A percentile compares a stretch with the other conserved stretches of the same genome.
phyloP scores from a whole-genome alignment of 1,140 invertebrate genomes.

The Propsilocerus akamusi region DNA sequence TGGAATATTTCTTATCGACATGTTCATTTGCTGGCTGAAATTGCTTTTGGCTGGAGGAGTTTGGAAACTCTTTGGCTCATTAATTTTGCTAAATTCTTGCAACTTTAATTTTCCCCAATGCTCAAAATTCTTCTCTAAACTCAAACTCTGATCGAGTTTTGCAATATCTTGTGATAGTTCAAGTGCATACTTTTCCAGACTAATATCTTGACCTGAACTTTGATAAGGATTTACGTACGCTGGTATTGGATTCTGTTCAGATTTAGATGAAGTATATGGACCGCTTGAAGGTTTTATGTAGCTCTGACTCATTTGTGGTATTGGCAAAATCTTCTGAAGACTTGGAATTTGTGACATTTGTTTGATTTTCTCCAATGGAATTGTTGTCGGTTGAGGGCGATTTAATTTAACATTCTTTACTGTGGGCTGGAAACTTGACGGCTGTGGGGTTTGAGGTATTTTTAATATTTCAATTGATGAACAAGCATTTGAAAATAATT shows the following conservation, averaged over 20 bases:
- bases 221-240: background rate
- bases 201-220: background rate
- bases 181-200: background rate
- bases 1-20: conserved; percentile 21
- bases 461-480: background rate
- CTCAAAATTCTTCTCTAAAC: conserved; percentile 2
- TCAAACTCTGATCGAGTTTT: background rate
- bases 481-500: background rate
- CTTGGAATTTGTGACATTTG: background rate
- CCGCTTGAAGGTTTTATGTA: background rate
- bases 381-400: background rate
- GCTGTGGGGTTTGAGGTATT: background rate
- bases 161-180: background rate
- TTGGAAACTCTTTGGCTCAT: background rate
- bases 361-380: conserved; percentile 1
- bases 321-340: background rate
- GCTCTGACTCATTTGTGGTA: background rate
- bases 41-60: conserved; percentile 5
- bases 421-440: background rate
- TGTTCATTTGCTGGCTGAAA: conserved; percentile 16
- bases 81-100: conserved; percentile 3
- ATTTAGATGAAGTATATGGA: too few species aligned
- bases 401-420: background rate
- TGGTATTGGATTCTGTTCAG: too few species aligned
- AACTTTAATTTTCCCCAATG: background rate